A percentile compares a stretch with the other conserved stretches of the same genome.
phyloP scores from a whole-genome alignment of 2,888 invertebrate genomes.

The Tortricodes alternella region DNA sequence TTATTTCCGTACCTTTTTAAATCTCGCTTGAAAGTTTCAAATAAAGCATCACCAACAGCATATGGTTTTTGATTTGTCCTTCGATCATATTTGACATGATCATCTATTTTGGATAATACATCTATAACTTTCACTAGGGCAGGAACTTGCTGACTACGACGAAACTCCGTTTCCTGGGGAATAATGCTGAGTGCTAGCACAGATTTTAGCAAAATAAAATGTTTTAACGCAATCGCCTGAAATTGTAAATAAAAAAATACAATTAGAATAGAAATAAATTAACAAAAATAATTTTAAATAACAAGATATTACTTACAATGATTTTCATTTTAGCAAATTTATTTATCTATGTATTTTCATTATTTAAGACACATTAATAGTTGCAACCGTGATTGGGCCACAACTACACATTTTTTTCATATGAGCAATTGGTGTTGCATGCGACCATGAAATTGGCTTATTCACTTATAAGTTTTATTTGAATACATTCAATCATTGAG shows the following conservation, averaged over 20 bases:
- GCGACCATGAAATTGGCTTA: too few relatives aligned
- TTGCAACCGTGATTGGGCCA: too few relatives aligned
- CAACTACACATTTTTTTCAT: too few relatives aligned
- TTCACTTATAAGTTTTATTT: too few relatives aligned
- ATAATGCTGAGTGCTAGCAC: slow-evolving; percentile 3
- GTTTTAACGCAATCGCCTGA: slow-evolving; percentile 2
- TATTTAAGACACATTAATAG: too few relatives aligned
- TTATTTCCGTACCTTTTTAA: not conserved
- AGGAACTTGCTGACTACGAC: not conserved
- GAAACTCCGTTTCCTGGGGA: not conserved
- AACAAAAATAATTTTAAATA: too few relatives aligned
- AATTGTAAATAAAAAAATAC: slow-evolving; percentile 4
- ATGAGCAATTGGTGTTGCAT: too few relatives aligned
- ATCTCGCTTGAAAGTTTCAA: not conserved
- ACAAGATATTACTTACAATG: too few relatives aligned
- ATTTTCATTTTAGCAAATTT: too few relatives aligned
- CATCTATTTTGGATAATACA: not conserved
- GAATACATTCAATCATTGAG: too few relatives aligned
- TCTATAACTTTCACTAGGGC: not conserved
- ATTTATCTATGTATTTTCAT: too few relatives aligned
- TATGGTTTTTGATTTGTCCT: not conserved
- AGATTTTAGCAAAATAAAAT: slow-evolving; percentile 1
- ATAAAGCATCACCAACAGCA: not conserved
- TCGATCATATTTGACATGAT: not conserved
- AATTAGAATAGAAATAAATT: too few relatives aligned